phyloP scores from a whole-genome alignment of 1,140 invertebrate species.

The Arctopsyche grandis region DNA sequence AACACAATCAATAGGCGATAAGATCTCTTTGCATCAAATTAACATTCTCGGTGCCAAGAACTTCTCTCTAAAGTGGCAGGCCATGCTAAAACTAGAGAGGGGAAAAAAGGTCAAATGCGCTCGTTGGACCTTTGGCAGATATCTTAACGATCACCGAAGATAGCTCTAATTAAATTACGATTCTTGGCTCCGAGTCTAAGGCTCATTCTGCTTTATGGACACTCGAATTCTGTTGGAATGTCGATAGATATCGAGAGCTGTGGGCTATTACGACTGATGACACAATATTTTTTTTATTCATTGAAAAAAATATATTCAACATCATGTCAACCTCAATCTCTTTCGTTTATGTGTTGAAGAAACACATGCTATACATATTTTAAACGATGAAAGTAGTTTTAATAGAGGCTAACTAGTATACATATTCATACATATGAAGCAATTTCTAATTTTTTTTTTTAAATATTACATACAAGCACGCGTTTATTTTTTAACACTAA shows the following conservation, averaged over 20 bases:
- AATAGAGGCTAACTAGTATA: too few species aligned
- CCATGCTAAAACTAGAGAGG: slow-evolving; percentile 8
- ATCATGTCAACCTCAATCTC: too few species aligned
- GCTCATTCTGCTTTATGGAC: slow-evolving; percentile 24
- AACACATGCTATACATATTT: too few species aligned
- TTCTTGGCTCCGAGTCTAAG: slow-evolving; percentile 32
- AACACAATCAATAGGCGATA: background rate
- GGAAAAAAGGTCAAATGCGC: background rate
- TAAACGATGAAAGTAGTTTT: too few species aligned
- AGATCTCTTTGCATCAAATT: slow-evolving; percentile 25
- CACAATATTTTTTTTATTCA: too few species aligned
- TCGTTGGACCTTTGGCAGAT: slow-evolving; percentile 19
- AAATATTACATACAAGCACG: too few species aligned
- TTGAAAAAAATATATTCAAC: too few species aligned
- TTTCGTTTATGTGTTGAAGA: too few species aligned
- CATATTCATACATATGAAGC: too few species aligned
- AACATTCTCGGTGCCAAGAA: slow-evolving; percentile 24
- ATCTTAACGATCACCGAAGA: slow-evolving; percentile 38
- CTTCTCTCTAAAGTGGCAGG: slow-evolving; percentile 2
- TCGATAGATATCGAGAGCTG: background rate
- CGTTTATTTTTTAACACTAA: too few species aligned
- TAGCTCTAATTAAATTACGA: slow-evolving; percentile 44
- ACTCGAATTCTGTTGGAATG: background rate
- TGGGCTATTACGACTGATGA: background rate
- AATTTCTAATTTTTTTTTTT: too few species aligned